A percentile compares a stretch with the other conserved stretches of the same genome.
Conservation (phyloP, 1,140 invertebrate species). For the Drosophila ohnishii region DNA sequence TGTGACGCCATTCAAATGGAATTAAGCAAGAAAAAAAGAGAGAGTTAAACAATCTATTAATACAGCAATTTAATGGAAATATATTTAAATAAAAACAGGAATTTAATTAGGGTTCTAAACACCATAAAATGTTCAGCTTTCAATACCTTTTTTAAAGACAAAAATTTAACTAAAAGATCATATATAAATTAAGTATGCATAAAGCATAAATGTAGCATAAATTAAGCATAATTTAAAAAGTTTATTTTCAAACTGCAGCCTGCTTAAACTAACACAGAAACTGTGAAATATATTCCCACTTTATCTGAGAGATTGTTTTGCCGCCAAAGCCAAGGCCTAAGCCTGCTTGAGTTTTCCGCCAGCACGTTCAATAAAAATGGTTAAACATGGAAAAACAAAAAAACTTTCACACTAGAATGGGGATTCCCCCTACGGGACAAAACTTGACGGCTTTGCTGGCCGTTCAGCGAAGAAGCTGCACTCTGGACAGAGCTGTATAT, state of each 20-base stretch:
- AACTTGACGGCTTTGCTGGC: constrained; percentile 60
- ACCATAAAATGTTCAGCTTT: background rate
- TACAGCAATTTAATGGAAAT: background rate
- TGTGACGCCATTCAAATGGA: background rate
- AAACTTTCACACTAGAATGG: constrained; percentile 33
- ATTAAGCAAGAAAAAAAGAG: background rate
- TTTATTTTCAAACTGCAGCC: background rate
- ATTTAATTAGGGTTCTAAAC: background rate
- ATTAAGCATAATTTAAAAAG: background rate
- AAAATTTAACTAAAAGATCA: background rate
- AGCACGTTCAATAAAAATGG: constrained; percentile 40
- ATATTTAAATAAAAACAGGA: background rate
- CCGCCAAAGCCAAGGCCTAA: constrained; percentile 31
- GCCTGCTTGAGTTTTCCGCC: constrained; percentile 18
- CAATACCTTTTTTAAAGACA: background rate
- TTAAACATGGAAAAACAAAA: constrained; percentile 33
- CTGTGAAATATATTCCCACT: constrained; percentile 7
- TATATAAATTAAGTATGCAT: background rate
- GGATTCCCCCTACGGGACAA: constrained; percentile 1
- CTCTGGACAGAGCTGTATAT: constrained; percentile 25
- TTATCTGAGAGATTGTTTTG: constrained; percentile 34
- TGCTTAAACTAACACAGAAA: background rate
- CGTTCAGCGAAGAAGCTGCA: constrained; percentile 40
- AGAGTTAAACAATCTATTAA: background rate
- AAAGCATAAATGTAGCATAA: background rate